Conservation (phyloP, 2,113 vertebrate species). For the Grallaria varia region DNA sequence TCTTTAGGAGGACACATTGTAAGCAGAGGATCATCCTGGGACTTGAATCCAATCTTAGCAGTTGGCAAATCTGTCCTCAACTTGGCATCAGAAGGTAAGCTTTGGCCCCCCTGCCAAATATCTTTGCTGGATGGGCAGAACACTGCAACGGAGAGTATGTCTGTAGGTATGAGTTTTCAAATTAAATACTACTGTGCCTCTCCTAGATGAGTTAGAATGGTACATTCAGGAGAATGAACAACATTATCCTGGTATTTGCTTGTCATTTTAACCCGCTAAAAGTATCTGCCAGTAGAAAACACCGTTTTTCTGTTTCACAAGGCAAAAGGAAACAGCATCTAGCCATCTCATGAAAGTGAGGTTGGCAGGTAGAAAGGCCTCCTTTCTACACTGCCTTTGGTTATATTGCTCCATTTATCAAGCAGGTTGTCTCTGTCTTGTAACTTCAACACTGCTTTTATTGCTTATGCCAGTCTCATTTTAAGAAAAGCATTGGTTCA, state of each 20-base stretch:
- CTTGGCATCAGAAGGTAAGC: slow-evolving; percentile 74
- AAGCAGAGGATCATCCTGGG: slow-evolving; percentile 78
- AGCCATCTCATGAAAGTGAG: not conserved
- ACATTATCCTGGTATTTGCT: not conserved
- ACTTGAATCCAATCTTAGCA: slow-evolving; percentile 82
- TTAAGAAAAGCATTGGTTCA: not conserved
- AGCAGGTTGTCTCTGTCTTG: not conserved
- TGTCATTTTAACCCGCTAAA: not conserved
- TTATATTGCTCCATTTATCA: not conserved
- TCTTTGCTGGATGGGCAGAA: not conserved
- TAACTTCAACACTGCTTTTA: not conserved
- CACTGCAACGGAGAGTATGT: not conserved
- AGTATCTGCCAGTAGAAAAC: not conserved
- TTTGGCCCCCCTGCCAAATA: not conserved
- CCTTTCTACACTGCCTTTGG: not conserved
- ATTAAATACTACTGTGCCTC: not conserved
- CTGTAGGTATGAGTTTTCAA: not conserved
- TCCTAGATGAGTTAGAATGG: not conserved
- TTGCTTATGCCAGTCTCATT: not conserved
- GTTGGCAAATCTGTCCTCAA: slow-evolving; percentile 76
- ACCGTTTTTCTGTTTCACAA: not conserved
- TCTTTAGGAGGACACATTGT: slow-evolving; percentile 81
- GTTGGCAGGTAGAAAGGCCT: not conserved
- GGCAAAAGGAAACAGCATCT: not conserved
- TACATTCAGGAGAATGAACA: not conserved